Conservation (phyloP, 2,797 vertebrate genomes). For the Crenuchus spilurus region DNA sequence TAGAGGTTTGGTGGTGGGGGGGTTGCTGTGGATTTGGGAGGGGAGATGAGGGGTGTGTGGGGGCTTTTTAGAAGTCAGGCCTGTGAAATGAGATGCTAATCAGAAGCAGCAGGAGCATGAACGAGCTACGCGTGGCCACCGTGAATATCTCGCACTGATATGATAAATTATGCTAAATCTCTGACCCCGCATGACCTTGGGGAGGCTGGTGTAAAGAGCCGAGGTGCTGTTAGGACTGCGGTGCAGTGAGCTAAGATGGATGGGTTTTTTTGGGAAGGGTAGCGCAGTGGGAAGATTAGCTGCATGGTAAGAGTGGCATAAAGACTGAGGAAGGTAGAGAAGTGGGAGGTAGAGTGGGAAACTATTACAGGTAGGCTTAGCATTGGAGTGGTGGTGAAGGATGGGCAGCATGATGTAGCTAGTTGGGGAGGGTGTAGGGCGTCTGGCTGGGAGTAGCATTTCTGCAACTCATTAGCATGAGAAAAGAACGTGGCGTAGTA, state of each 20-base stretch:
- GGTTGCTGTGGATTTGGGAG: background rate
- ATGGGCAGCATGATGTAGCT: background rate
- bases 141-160: conserved; percentile 85
- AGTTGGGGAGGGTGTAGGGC: conserved; percentile 25
- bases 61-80: conserved; percentile 42
- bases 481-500: conserved; percentile 54
- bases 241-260: conserved; percentile 35
- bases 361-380: conserved; percentile 37
- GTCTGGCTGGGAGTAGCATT: conserved; percentile 20
- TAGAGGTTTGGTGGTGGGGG: background rate
- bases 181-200: conserved; percentile 75
- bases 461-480: conserved; percentile 54
- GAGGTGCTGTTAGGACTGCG: conserved; percentile 13
- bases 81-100: conserved; percentile 84
- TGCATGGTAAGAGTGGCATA: background rate
- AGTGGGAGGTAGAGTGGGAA: conserved; percentile 1
- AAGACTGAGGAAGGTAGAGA: conserved; percentile 11
- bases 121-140: conserved; percentile 79
- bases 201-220: conserved; percentile 43
- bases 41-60: conserved; percentile 1
- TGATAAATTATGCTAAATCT: conserved; percentile 87
- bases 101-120: conserved; percentile 83
- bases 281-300: conserved; percentile 32
- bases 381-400: conserved; percentile 6
- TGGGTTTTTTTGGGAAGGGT: conserved; percentile 27